Percentiles rank a stretch among this genome's conserved stretches.
These are phyloP conservation scores for Dilophus febrilis DNA, from an alignment of 2,888 invertebrate genomes.

Conservation along the genomic window DNA sequence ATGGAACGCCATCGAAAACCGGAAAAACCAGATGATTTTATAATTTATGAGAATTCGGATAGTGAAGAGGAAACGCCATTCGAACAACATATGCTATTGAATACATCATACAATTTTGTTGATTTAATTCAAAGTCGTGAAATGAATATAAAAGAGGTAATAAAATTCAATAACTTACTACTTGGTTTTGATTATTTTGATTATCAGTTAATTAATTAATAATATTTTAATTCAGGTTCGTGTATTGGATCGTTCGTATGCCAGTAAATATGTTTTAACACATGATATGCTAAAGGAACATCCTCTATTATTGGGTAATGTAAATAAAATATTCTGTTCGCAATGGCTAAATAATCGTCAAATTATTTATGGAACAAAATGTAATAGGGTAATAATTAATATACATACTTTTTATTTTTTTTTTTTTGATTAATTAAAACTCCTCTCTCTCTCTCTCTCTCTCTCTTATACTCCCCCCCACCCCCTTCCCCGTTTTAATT, in stretches of 20 bases:
- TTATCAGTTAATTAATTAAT: background rate
- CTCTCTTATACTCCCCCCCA: background rate
- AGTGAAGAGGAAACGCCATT: slow-evolving; percentile 66
- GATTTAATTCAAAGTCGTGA: slow-evolving; percentile 70
- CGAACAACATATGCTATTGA: slow-evolving; percentile 52
- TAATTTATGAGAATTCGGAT: slow-evolving; percentile 75
- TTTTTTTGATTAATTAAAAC: background rate
- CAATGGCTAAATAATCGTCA: slow-evolving; percentile 91
- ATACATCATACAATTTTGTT: slow-evolving; percentile 70
- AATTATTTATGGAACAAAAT: slow-evolving; percentile 92
- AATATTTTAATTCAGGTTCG: background rate
- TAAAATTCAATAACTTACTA: too few relatives aligned
- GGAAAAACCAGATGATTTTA: slow-evolving; percentile 80
- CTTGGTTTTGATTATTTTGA: too few relatives aligned
- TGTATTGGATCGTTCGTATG: background rate
- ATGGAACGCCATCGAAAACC: slow-evolving; percentile 61
- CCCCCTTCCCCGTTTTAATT: too few relatives aligned
- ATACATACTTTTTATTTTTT: too few relatives aligned
- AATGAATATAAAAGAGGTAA: slow-evolving; percentile 48
- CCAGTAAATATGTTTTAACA: slow-evolving; percentile 33
- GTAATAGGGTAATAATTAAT: slow-evolving; percentile 59
- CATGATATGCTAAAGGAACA: slow-evolving; percentile 80
- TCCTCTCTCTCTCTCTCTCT: background rate
- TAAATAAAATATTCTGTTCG: slow-evolving; percentile 89
- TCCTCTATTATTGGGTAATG: slow-evolving; percentile 62